A percentile compares a stretch with the other conserved stretches of the same genome.
Conservation (phyloP, 2,888 invertebrate species). For the Cordilura impudica region DNA sequence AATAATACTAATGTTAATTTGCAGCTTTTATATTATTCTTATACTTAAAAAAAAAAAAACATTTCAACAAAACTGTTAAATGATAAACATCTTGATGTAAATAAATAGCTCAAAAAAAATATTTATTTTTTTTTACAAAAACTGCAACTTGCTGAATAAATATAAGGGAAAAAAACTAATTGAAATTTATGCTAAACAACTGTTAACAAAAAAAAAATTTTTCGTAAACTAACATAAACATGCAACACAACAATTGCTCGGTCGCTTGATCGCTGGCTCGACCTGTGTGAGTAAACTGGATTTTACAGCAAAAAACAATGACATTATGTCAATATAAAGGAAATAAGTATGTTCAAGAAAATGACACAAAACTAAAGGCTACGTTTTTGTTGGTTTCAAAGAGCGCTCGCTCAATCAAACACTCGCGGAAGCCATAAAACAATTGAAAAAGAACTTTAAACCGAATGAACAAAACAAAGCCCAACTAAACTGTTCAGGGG, state of each 20-base stretch:
- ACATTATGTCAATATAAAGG: constrained; percentile 47
- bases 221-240: constrained; percentile 8
- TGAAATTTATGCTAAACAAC: constrained; percentile 62
- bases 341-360: constrained; percentile 19
- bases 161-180: constrained; percentile 34
- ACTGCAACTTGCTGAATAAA: constrained; percentile 11
- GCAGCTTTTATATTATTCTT: not conserved
- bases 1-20: not conserved
- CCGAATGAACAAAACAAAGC: constrained; percentile 22
- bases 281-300: not conserved
- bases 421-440: constrained; percentile 56
- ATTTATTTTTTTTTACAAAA: constrained; percentile 11
- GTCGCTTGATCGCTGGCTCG: not conserved
- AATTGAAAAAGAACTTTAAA: constrained; percentile 32
- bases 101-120: constrained; percentile 36
- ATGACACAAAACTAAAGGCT: constrained; percentile 38
- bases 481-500: not conserved
- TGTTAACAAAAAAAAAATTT: constrained; percentile 36
- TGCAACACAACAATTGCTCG: constrained; percentile 15
- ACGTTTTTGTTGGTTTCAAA: constrained; percentile 45
- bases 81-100: constrained; percentile 56
- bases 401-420: not conserved
- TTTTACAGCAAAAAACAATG: constrained; percentile 19
- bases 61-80: constrained; percentile 58
- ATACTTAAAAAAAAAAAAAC: not conserved